Evolutionary conservation across 2,113 vertebrate species (phyloP), one percentile per base, ranked within the genome.

Genomic region (Coptodon rendalli): DNA sequence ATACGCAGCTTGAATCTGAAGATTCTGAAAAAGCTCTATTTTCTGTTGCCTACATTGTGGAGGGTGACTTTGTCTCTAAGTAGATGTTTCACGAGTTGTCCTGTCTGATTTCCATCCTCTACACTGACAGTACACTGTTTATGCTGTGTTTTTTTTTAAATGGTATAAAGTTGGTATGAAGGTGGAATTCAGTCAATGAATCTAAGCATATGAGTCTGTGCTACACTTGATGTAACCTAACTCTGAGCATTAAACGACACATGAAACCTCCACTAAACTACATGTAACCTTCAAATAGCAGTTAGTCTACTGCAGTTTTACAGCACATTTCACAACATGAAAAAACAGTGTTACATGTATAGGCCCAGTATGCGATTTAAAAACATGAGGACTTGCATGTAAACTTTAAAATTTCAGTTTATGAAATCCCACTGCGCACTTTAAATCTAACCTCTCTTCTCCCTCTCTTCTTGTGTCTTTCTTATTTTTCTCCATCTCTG

Each of bases 1-100:
- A 66, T 66, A 38, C 0, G 0, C 1, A 0, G 3, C 19, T 66
- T 66, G 34, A 66, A 2, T 22, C 34, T 13, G n/a, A 22, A 66
- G 34, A 0, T 13, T 66, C 34, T 66, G 19, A 22, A 66, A 38
- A 38, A 66, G 34, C 61, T 66, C 19, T 22, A 38, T 22, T 66
- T 66, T 66, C 61, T 38, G 61, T 66, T 66, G 0, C 61, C 61
- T 0, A 66, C 61, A 38, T 13, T 66, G 59, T 63, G 31, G 31
- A 63, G 31, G 31, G 2, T 63, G 59, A 63, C 31, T 63, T 63
- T 63, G 10, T 6, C 9, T 63, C 6, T 34, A 61, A 63, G 17
- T 31, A 36, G 31, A 36, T 0, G 31, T 63, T 63, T 63, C 59
- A 63, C 7, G 9, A 63, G 31, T 63, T 63, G 59, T 36, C 9